Conservation (phyloP, 2,797 vertebrate species). For the Ptychobarbus kaznakovi region DNA sequence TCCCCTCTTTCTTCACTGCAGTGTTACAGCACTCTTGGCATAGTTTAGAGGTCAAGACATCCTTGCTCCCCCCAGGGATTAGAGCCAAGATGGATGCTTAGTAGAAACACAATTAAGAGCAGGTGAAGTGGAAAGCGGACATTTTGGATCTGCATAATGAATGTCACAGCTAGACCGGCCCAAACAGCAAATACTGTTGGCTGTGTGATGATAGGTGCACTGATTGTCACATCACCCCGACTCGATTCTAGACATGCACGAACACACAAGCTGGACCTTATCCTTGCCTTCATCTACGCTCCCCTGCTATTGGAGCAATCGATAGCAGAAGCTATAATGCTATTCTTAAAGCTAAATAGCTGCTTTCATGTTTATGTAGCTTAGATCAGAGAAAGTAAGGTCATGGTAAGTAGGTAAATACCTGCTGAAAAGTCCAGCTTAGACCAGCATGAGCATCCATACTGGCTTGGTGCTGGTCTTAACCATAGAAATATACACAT, state of each 20-base stretch:
- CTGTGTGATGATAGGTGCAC: neutral
- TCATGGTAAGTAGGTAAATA: conserved; percentile 19
- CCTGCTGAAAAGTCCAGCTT: neutral
- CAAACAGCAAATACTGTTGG: neutral
- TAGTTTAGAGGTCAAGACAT: conserved; percentile 78
- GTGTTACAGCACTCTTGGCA: conserved; percentile 67
- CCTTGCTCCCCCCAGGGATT: conserved; percentile 71
- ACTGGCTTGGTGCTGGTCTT: neutral
- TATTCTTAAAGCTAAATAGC: conserved; percentile 8
- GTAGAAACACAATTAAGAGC: conserved; percentile 67
- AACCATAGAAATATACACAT: neutral
- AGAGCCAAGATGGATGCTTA: conserved; percentile 71
- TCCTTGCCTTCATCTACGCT: neutral
- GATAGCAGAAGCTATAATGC: conserved; percentile 8
- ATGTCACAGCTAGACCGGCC: conserved; percentile 31
- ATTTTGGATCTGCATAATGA: conserved; percentile 63
- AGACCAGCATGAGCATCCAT: neutral
- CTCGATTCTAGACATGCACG: neutral
- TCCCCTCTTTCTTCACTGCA: conserved; percentile 59
- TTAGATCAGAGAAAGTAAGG: conserved; percentile 23
- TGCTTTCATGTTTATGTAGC: conserved; percentile 32
- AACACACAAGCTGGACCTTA: neutral
- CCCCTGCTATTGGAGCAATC: neutral
- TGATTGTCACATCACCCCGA: conserved; percentile 1
- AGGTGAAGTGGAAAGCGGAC: conserved; percentile 75